phyloP scores from a whole-genome alignment of 1,140 invertebrate genomes.

The Platyura marginata region DNA sequence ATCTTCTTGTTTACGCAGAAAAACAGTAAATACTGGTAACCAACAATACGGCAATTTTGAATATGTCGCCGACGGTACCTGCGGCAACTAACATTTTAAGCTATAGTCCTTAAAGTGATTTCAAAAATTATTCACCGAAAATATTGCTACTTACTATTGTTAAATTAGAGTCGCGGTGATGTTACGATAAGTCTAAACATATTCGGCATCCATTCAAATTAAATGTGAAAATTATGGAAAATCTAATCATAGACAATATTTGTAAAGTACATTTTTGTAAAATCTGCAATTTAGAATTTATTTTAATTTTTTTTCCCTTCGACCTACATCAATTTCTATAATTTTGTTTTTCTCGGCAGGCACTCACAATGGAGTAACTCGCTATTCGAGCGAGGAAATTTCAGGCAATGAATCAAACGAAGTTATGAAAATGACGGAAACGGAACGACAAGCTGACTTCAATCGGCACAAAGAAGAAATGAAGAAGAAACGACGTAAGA shows the following conservation, averaged over 20 bases:
- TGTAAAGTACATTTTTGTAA: not conserved
- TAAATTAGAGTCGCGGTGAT: too few species aligned
- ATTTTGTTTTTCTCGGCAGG: not conserved
- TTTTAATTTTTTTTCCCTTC: not conserved
- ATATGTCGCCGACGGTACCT: too few species aligned
- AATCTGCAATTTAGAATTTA: not conserved
- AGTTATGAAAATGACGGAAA: constrained; percentile 21
- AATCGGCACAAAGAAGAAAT: constrained; percentile 67
- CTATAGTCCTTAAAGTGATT: too few species aligned
- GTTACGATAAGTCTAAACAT: too few species aligned
- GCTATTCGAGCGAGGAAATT: constrained; percentile 24
- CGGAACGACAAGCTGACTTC: constrained; percentile 29
- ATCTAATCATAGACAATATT: not conserved
- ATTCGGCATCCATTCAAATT: too few species aligned
- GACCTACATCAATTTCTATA: not conserved
- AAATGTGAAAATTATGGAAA: not conserved
- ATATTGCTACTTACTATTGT: too few species aligned
- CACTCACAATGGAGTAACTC: constrained; percentile 14
- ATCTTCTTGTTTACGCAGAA: too few species aligned
- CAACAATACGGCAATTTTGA: too few species aligned
- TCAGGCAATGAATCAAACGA: constrained; percentile 24
- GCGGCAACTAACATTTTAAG: too few species aligned
- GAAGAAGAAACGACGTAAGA: constrained; percentile 65
- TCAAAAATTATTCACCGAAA: too few species aligned
- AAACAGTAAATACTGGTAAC: too few species aligned